Base-by-base conservation (phyloP, 2,113 vertebrate species). In the Charina bottae region DNA sequence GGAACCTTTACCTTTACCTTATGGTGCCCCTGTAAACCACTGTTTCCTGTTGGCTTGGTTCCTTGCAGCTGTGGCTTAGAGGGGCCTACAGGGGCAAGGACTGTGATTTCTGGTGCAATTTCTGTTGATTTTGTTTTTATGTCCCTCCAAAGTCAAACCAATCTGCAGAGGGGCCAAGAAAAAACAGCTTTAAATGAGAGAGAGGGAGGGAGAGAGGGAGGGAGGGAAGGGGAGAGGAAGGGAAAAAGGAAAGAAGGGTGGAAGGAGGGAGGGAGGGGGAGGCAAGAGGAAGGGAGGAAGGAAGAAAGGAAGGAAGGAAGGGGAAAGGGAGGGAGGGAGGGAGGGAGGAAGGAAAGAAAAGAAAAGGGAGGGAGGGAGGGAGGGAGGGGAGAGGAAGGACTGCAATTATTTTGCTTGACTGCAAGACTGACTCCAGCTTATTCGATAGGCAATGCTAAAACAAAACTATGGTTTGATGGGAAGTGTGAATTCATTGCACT, bases 281-380 rank as follows among this genome's bases (percentile, higher is more conserved):
- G 46, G 46, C 46, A 49, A 7, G 8, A 24, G 6, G 5, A 2
- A 24, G 1, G 21, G 2, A 23, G 1, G 58, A 23, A 23, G 21
- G 17, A 8, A 10, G 59, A 6, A 26, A 26, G 26, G 49, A 49
- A 49, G 49, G 49, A 49, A 49, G 5, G 49, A 49, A 49, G 49
- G 13, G 42, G 42, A 42, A 17, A 56, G 15, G 17, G 3, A 17
- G 15, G 17, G 12, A 56, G 55, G 13, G 2, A 56, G 4, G 12
- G 2, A 56, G 13, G 9, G 11, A 56, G 12, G 12, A 17, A 56
- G 10, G 10, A 12, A 0, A 4, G 0, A 5, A 1, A 2, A 1
- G 4, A 12, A 13, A 15, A 15, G 2, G 4, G 4, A n/a, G 6
- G 11, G 11, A 12, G 2, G 2, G 12, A 42, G 5, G 17, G 2